Base-by-base conservation (phyloP, 1,140 invertebrate genomes). In the Helicoverpa zea region DNA sequence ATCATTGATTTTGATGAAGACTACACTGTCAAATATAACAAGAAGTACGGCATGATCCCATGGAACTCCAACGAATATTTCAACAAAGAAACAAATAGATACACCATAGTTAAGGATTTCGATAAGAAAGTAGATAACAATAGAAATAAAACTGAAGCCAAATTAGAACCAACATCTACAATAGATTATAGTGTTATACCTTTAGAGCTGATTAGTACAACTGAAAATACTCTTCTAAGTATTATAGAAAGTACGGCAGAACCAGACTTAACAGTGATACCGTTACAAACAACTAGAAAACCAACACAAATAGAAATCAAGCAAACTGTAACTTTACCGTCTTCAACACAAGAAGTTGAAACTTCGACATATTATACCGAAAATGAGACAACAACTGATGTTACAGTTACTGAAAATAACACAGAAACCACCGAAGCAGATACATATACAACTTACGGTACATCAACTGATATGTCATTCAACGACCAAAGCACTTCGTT, bases 241-340 rank as follows among this genome's bases (percentile, higher is more conserved):
- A 81, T 92, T 35, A 61, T 88, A 11, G 92, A 93, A 74, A 93
- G 87, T 82, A 93, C 90, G 29, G 88, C 86, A 68, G 92, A 92
- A 80, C 74, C 70, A 23, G 92, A 95, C 86, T 89, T 94, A 64
- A 92, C 91, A 66, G 93, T 95, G 0, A 94, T 95, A 18, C 93
- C 93, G 47, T 74, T 94, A 47, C 84, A 84, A 35, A 90, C 89
- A 13, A 94, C 92, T 30, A 83, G 88, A 14, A 92, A 85, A 88
- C 35, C 84, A n/a, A 79, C 85, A 35, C 83, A 86, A 68, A 76
- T 93, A 58, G 74, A 88, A 72, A 86, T 93, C 7, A 86, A 88
- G 76, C 87, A 91, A 81, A 91, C 90, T 13, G 87, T 93, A 0
- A 90, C 86, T 4, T 72, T 93, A 56, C 88, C 92, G 30, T 52